These are phyloP conservation scores for Exephanes ischioxanthus DNA, from an alignment of 2,888 invertebrate species.

Conservation along the genomic window DNA sequence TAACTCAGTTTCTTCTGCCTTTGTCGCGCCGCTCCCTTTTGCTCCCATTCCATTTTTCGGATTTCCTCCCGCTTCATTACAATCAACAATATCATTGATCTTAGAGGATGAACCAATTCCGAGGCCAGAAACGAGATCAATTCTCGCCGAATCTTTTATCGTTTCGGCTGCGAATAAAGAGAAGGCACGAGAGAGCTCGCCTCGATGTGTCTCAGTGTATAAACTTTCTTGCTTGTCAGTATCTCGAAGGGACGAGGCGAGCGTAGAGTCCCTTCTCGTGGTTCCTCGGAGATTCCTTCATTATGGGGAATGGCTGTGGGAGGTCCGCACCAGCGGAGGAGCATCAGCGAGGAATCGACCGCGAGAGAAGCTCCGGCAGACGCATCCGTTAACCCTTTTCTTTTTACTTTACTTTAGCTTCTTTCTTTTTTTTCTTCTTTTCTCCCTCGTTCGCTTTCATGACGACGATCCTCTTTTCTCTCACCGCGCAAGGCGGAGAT, in stretches of 20 bases:
- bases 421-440: conserved; percentile 3
- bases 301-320: conserved; percentile 68
- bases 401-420: conserved; percentile 17
- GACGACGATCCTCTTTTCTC: conserved; percentile 35
- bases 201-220: not conserved
- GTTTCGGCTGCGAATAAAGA: not conserved
- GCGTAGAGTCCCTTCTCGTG: conserved; percentile 37
- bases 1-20: conserved; percentile 32
- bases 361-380: conserved; percentile 53
- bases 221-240: conserved; percentile 2
- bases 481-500: conserved; percentile 13
- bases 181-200: not conserved
- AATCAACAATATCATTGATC: not conserved
- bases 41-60: not conserved
- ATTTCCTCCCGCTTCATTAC: not conserved
- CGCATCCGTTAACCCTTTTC: conserved; percentile 56
- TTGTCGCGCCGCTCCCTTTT: not conserved
- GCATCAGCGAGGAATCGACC: conserved; percentile 40
- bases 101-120: not conserved
- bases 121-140: not conserved
- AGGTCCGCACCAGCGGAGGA: conserved; percentile 53
- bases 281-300: conserved; percentile 68
- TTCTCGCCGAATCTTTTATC: not conserved
- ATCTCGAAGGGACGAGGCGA: not conserved
- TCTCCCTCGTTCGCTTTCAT: conserved; percentile 42